Conservation (phyloP, 2,888 invertebrate species). For the Monoplex corrugatus region DNA sequence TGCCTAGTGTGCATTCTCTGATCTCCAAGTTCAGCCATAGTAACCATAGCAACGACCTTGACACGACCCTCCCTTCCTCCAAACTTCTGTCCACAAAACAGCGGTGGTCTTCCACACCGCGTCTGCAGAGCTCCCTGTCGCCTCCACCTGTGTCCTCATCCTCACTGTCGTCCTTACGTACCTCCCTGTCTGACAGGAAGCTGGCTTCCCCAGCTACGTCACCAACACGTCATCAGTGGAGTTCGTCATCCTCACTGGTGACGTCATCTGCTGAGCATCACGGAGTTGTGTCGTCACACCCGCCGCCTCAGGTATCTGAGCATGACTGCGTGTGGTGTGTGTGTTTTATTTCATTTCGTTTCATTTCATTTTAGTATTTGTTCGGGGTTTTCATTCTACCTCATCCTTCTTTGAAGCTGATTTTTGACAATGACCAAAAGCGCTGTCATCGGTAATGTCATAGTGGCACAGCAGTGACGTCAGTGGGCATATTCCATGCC, state of each 20-base stretch:
- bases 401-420: no score
- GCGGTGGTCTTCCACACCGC: constrained; percentile 23
- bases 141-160: neutral
- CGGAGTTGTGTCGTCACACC: neutral
- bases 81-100: neutral
- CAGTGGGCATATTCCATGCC: no score
- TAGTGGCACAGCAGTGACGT: no score
- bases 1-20: constrained; percentile 40
- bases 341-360: neutral
- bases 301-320: constrained; percentile 13
- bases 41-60: neutral
- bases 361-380: no score
- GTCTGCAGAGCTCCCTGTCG: neutral
- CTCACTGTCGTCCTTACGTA: neutral
- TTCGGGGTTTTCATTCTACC: no score
- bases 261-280: constrained; percentile 3
- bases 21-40: constrained; percentile 37
- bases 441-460: no score
- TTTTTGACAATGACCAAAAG: no score
- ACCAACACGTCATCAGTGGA: neutral
- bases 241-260: neutral
- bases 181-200: neutral
- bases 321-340: neutral
- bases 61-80: neutral
- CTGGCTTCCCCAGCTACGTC: neutral